Evolutionary conservation across 2,888 invertebrate species (phyloP).

Genomic region (Eumerus sabulonum): DNA sequence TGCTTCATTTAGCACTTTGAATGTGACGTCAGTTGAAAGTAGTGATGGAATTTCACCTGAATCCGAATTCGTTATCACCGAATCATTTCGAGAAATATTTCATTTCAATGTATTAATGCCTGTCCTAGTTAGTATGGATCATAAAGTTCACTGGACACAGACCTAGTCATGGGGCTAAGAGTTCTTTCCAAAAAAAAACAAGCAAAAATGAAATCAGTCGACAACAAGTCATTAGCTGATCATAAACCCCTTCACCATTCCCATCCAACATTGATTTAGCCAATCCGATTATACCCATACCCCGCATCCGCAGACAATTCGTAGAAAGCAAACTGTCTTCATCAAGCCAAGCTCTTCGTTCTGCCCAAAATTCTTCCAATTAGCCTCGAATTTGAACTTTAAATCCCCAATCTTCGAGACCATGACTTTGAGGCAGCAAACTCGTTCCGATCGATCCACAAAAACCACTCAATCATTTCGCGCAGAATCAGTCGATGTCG

Average conservation of each 20-base stretch:
- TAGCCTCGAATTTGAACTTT: conserved; percentile 36
- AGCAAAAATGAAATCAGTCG: conserved; percentile 20
- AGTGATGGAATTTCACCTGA: background rate
- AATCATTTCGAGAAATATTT: too few species aligned
- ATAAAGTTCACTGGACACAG: too few species aligned
- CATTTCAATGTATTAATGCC: too few species aligned
- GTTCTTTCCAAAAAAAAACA: too few species aligned
- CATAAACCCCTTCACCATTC: conserved; percentile 15
- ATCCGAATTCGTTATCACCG: too few species aligned
- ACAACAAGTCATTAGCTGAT: conserved; percentile 31
- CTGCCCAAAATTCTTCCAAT: conserved; percentile 37
- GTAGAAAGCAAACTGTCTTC: conserved; percentile 21
- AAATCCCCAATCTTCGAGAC: conserved; percentile 30
- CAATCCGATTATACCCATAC: conserved; percentile 38
- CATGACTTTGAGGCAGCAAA: conserved; percentile 36
- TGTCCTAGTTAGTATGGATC: too few species aligned
- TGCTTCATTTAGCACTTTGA: too few species aligned
- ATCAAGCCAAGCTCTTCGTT: conserved; percentile 10
- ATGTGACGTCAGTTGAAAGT: background rate
- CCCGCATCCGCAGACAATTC: background rate
- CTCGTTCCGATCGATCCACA: conserved; percentile 22
- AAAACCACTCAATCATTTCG: conserved; percentile 13
- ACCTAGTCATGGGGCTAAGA: background rate
- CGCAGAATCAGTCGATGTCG: conserved; percentile 31
- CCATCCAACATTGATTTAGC: background rate